These are phyloP conservation scores for Petrocephalus schoutedeni DNA, from an alignment of 2,797 vertebrate genomes.

Conservation along the genomic window DNA sequence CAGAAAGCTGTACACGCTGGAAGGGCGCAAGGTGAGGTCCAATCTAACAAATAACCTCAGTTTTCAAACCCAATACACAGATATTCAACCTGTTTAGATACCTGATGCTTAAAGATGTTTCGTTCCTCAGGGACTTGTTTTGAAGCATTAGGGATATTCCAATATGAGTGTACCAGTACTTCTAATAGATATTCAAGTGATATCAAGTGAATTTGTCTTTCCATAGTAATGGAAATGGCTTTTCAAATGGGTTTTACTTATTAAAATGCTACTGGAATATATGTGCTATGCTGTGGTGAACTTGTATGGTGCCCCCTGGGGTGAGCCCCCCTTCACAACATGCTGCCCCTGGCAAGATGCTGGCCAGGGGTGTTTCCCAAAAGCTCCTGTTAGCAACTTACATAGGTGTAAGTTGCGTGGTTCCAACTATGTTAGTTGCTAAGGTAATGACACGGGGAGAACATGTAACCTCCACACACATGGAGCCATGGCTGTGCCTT, in stretches of 20 bases:
- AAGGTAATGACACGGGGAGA: background rate
- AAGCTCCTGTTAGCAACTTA: too few relatives aligned
- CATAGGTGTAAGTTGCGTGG: too few relatives aligned
- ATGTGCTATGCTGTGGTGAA: background rate
- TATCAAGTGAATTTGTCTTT: background rate
- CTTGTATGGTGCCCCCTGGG: background rate
- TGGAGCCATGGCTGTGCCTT: background rate
- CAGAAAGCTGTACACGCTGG: slow-evolving; percentile 75
- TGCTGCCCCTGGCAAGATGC: background rate
- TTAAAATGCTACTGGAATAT: background rate
- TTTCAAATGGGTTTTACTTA: background rate
- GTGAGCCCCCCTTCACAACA: background rate
- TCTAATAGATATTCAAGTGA: background rate
- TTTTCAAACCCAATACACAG: background rate
- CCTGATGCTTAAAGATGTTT: background rate
- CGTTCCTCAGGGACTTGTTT: background rate
- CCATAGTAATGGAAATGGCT: background rate
- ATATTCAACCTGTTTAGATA: background rate
- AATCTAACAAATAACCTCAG: background rate
- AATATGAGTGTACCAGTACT: background rate
- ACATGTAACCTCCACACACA: background rate
- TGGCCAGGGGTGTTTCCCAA: background rate
- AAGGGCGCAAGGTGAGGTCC: slow-evolving; percentile 74
- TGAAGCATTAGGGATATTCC: background rate
- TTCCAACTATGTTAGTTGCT: too few relatives aligned